Evolutionary conservation across 2,888 invertebrate species (phyloP).

Genomic region (Agrotis exclamationis): DNA sequence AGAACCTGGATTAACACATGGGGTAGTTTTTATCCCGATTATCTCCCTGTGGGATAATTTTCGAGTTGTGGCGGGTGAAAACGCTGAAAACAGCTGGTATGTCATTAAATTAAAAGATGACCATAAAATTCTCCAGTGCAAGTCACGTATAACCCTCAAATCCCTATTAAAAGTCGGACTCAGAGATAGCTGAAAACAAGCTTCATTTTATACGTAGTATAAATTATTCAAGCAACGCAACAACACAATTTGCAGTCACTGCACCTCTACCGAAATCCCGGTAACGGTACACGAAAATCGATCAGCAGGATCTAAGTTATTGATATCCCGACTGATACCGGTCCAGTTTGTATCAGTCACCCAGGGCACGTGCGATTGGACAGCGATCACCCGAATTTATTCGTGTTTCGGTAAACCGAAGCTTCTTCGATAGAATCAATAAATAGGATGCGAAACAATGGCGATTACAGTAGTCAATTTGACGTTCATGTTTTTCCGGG

Average conservation of each 20-base stretch:
- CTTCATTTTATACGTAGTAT: neutral
- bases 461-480: conserved; percentile 43
- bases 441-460: conserved; percentile 43
- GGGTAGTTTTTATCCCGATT: too few species aligned
- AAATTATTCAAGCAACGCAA: conserved; percentile 19
- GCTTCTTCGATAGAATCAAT: conserved; percentile 51
- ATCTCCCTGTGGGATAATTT: too few species aligned
- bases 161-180: too few species aligned
- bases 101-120: too few species aligned
- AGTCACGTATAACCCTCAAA: too few species aligned
- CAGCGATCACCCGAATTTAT: conserved; percentile 60
- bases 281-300: conserved; percentile 35
- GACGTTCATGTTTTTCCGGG: conserved; percentile 20
- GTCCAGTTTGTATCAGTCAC: conserved; percentile 39
- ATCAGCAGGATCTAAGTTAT: conserved; percentile 41
- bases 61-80: too few species aligned
- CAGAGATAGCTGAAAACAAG: neutral
- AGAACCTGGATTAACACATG: too few species aligned
- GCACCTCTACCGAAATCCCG: conserved; percentile 36
- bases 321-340: neutral
- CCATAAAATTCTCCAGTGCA: too few species aligned
- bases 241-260: conserved; percentile 32
- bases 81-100: too few species aligned
- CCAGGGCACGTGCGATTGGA: conserved; percentile 56
- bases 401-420: conserved; percentile 47